Conservation (phyloP, 1,140 invertebrate genomes). For the Laodelphax striatellus region DNA sequence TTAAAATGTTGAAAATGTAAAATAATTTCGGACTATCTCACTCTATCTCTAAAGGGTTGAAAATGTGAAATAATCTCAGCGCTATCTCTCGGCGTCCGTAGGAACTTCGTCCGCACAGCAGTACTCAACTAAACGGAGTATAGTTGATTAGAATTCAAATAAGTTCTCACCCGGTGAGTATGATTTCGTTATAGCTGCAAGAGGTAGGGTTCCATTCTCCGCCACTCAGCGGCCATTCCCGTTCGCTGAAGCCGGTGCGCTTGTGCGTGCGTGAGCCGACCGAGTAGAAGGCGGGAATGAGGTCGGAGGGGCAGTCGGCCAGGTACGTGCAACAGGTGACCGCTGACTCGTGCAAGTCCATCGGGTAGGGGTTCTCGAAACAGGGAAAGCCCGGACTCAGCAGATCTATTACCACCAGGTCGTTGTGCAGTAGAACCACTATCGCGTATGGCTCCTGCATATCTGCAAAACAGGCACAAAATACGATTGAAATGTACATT, state of each 20-base stretch:
- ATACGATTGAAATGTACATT: too few species aligned
- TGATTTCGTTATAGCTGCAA: constrained; percentile 92
- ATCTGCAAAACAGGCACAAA: constrained; percentile 47
- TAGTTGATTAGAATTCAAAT: too few species aligned
- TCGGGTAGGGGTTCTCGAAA: constrained; percentile 98
- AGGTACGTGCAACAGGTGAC: constrained; percentile 94
- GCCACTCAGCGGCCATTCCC: constrained; percentile 89
- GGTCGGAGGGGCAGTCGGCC: constrained; percentile 92
- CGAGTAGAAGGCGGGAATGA: constrained; percentile 88
- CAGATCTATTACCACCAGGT: constrained; percentile 95
- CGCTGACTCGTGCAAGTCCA: constrained; percentile 96
- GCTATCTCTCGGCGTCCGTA: too few species aligned
- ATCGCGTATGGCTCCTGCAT: constrained; percentile 95
- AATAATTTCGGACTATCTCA: too few species aligned
- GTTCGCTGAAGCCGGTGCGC: constrained; percentile 82
- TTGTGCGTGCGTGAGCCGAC: constrained; percentile 63
- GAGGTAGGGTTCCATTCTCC: constrained; percentile 90
- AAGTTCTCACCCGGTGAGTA: constrained; percentile 87
- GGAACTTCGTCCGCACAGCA: too few species aligned
- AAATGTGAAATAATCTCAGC: too few species aligned
- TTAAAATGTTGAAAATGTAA: too few species aligned
- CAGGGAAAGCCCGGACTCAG: constrained; percentile 90
- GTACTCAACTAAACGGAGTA: too few species aligned
- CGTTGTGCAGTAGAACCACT: constrained; percentile 93
- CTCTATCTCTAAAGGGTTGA: too few species aligned